Conservation (phyloP, 2,888 invertebrate species). For the Cecidostiba fungosa region DNA sequence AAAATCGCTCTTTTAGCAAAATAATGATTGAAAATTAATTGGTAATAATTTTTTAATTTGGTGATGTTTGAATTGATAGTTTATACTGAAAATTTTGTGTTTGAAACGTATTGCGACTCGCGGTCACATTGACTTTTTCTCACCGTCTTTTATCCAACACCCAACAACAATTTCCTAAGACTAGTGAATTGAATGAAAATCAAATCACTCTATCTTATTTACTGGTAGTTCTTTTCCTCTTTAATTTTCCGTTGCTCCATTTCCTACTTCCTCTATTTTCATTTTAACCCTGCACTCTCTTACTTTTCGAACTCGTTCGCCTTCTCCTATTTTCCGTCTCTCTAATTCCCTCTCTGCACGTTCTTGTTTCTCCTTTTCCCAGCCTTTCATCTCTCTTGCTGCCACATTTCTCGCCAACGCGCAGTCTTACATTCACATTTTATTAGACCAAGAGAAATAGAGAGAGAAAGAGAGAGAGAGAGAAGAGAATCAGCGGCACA, state of each 20-base stretch:
- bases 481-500: conserved; percentile 25
- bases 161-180: neutral
- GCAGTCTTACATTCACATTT: conserved; percentile 38
- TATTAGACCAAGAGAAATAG: conserved; percentile 36
- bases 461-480: neutral
- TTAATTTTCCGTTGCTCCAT: conserved; percentile 1
- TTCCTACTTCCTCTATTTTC: neutral
- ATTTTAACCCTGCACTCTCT: neutral
- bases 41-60: no score
- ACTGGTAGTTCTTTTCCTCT: neutral
- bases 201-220: conserved; percentile 39
- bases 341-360: conserved; percentile 35
- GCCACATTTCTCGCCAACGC: conserved; percentile 18
- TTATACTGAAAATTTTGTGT: no score
- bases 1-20: no score
- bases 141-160: neutral
- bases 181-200: conserved; percentile 54
- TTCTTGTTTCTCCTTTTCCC: conserved; percentile 36
- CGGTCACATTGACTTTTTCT: neutral
- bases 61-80: no score
- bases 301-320: conserved; percentile 16
- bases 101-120: no score
- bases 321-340: conserved; percentile 9
- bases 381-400: conserved; percentile 30
- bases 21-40: no score